Percentiles rank a stretch among this genome's conserved stretches.
These are phyloP conservation scores for Actenoides hombroni DNA, from an alignment of 2,113 vertebrate genomes.

Conservation along the genomic window DNA sequence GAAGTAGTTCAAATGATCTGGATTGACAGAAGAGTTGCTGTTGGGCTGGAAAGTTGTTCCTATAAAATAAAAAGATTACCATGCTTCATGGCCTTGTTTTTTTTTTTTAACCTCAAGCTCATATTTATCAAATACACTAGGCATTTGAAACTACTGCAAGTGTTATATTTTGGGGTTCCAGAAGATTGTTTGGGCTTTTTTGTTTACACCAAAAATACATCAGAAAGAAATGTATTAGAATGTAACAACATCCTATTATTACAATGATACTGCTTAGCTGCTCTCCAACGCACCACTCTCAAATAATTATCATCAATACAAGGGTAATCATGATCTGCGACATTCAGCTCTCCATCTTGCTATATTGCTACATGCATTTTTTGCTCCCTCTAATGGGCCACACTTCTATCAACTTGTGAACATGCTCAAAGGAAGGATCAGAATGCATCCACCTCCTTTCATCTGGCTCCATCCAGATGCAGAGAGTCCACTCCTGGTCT, in stretches of 20 bases:
- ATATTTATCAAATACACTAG: neutral
- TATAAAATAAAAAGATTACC: slow-evolving; percentile 59
- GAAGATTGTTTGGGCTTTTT: neutral
- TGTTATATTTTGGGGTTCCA: neutral
- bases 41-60: slow-evolving; percentile 98
- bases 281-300: neutral
- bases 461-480: neutral
- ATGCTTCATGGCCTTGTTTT: neutral
- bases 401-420: neutral
- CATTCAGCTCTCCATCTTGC: neutral
- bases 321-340: neutral
- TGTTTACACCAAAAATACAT: neutral
- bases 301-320: neutral
- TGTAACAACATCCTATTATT: neutral
- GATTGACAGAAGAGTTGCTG: slow-evolving; percentile 98
- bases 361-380: neutral
- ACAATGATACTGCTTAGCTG: neutral
- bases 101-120: neutral
- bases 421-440: neutral
- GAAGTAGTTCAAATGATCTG: slow-evolving; percentile 97
- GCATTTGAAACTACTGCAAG: neutral
- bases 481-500: neutral
- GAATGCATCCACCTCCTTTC: neutral
- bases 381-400: neutral
- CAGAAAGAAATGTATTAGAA: neutral